These are phyloP conservation scores for Netelia virgata DNA, from an alignment of 2,888 invertebrate species.

Conservation along the genomic window DNA sequence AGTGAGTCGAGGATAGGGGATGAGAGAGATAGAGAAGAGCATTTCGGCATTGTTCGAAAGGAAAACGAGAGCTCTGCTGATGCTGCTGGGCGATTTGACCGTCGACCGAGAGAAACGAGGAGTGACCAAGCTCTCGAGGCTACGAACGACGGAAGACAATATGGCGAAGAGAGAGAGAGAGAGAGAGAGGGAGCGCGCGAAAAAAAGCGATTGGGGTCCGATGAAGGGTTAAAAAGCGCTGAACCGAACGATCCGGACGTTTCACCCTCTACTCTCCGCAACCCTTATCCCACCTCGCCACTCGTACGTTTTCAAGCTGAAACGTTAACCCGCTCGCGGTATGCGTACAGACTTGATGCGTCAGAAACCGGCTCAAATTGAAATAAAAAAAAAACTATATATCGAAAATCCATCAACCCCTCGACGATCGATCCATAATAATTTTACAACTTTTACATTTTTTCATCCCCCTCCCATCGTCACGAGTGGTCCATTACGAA, in stretches of 20 bases:
- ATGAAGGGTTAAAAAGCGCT: conserved; percentile 43
- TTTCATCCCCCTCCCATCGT: too few relatives aligned
- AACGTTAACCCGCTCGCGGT: conserved; percentile 6
- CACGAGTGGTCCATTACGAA: too few relatives aligned
- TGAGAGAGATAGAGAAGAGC: conserved; percentile 26
- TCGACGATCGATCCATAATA: too few relatives aligned
- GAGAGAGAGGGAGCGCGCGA: background rate
- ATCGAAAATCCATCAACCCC: too few relatives aligned
- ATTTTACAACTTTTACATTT: too few relatives aligned
- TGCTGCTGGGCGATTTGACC: conserved; percentile 23
- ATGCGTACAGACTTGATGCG: background rate
- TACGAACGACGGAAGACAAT: conserved; percentile 23
- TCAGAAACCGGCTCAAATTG: background rate
- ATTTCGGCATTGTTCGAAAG: conserved; percentile 41
- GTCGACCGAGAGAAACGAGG: background rate
- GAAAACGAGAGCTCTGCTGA: conserved; percentile 46
- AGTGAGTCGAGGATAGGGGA: conserved; percentile 35
- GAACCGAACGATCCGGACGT: conserved; percentile 23
- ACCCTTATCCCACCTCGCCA: conserved; percentile 23
- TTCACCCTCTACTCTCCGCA: conserved; percentile 21
- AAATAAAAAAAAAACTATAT: too few relatives aligned
- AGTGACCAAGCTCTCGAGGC: background rate
- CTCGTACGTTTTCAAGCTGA: conserved; percentile 15
- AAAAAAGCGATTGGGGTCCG: conserved; percentile 33
- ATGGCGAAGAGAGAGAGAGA: conserved; percentile 24